Conservation (phyloP, 1,140 invertebrate species). For the Ctenoplectra terminalis region DNA sequence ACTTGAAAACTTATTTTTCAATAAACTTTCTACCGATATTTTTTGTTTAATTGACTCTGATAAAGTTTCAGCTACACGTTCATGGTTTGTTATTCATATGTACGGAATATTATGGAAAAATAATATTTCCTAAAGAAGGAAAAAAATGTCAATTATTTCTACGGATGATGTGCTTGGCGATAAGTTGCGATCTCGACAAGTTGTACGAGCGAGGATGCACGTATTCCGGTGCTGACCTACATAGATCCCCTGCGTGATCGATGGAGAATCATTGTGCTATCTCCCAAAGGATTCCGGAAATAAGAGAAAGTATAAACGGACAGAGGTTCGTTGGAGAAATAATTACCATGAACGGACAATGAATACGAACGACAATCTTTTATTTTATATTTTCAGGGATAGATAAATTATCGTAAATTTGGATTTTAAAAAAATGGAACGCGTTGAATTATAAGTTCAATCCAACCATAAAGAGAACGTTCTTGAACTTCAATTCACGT, state of each 20-base stretch:
- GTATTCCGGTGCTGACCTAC: constrained; percentile 10
- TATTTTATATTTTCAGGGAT: neutral
- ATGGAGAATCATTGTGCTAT: constrained; percentile 47
- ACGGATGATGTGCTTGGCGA: neutral
- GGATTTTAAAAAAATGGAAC: neutral
- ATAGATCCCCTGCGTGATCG: constrained; percentile 33
- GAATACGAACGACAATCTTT: neutral
- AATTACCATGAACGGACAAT: constrained; percentile 50
- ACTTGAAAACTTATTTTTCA: neutral
- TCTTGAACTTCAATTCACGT: constrained; percentile 68
- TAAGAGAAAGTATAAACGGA: constrained; percentile 69
- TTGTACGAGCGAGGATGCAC: neutral
- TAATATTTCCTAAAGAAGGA: too few species aligned
- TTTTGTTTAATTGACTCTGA: too few species aligned
- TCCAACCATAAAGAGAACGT: constrained; percentile 9
- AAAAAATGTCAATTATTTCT: neutral
- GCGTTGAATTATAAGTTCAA: neutral
- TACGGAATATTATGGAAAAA: neutral
- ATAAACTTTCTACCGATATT: neutral
- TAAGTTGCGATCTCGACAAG: constrained; percentile 4
- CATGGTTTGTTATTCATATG: too few species aligned
- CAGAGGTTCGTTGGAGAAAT: neutral
- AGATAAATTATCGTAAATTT: too few species aligned
- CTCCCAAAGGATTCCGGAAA: constrained; percentile 60
- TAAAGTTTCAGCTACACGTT: too few species aligned